A percentile compares a stretch with the other conserved stretches of the same genome.
Conservation (phyloP, 1,140 invertebrate genomes). For the Atta cephalotes region DNA sequence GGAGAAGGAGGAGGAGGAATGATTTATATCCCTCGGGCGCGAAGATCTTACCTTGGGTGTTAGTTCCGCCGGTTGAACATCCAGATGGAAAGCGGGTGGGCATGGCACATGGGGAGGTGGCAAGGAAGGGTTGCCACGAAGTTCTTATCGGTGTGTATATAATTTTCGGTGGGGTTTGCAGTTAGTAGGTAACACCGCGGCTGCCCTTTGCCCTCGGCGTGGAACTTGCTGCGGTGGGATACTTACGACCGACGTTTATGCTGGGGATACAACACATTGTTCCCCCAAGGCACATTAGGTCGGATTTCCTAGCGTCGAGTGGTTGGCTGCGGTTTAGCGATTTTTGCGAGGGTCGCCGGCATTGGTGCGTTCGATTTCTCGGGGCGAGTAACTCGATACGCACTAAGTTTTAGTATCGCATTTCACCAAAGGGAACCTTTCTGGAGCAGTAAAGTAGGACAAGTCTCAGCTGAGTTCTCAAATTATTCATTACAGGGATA, state of each 20-base stretch:
- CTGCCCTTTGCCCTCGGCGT: conserved; percentile 6
- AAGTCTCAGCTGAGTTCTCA: not conserved
- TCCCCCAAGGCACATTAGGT: conserved; percentile 56
- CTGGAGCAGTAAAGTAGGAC: not conserved
- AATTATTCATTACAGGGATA: conserved; percentile 18
- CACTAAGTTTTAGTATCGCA: not conserved
- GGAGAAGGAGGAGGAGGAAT: conserved; percentile 29
- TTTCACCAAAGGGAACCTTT: not conserved
- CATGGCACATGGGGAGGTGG: not conserved
- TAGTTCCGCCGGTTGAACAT: conserved; percentile 63
- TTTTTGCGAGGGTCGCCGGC: conserved; percentile 5
- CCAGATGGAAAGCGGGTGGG: conserved; percentile 47
- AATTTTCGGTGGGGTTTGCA: conserved; percentile 52
- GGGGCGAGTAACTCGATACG: not conserved
- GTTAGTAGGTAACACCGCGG: conserved; percentile 18
- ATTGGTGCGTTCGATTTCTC: not conserved
- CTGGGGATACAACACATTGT: conserved; percentile 58
- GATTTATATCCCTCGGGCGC: conserved; percentile 52
- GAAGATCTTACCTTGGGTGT: conserved; percentile 56
- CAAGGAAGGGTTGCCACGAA: conserved; percentile 42
- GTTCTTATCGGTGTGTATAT: conserved; percentile 62
- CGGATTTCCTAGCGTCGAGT: conserved; percentile 7
- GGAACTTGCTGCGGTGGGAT: conserved; percentile 17
- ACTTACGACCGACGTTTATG: conserved; percentile 56
- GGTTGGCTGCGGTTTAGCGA: conserved; percentile 35